A percentile compares a stretch with the other conserved stretches of the same genome.
phyloP scores from a whole-genome alignment of 30 jellyfish, hydroid and myxozoan genomes.

The Haliclystus octoradiatus region DNA sequence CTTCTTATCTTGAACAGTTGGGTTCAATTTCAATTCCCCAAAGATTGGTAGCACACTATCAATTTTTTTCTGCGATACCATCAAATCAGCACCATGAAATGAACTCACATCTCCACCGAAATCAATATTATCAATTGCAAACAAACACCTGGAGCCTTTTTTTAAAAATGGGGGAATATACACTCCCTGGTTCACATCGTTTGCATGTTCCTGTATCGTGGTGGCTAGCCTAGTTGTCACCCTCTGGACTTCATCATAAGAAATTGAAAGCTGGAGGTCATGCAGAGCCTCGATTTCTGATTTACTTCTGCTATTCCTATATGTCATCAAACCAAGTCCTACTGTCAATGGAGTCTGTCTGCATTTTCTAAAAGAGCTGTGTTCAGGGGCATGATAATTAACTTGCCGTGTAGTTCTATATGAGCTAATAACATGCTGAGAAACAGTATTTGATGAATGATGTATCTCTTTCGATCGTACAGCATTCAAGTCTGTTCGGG shows the following conservation, averaged over 20 bases:
- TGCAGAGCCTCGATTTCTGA: not conserved
- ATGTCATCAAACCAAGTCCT: not conserved
- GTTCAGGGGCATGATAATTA: not conserved
- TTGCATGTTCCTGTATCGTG: constrained; percentile 6
- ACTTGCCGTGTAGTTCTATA: not conserved
- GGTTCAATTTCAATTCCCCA: not conserved
- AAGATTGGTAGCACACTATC: not conserved
- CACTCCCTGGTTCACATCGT: constrained; percentile 1
- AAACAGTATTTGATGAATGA: not conserved
- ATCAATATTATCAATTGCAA: constrained; percentile 20
- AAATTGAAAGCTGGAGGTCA: constrained; percentile 2
- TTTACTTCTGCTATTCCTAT: constrained; percentile 14
- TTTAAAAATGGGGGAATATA: constrained; percentile 6
- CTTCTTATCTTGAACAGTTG: not conserved
- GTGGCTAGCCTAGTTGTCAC: constrained; percentile 13
- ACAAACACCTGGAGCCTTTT: not conserved
- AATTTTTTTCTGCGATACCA: constrained; percentile 8
- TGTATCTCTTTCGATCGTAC: not conserved
- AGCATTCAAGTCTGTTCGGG: not conserved
- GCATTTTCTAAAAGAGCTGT: not conserved
- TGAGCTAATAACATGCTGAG: not conserved
- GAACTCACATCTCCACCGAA: constrained; percentile 1
- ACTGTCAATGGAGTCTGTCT: not conserved
- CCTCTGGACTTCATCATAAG: constrained; percentile 23
- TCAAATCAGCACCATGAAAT: constrained; percentile 18